These are phyloP conservation scores for Drosophila rellima DNA, from an alignment of 2,888 invertebrate genomes.

Conservation along the genomic window DNA sequence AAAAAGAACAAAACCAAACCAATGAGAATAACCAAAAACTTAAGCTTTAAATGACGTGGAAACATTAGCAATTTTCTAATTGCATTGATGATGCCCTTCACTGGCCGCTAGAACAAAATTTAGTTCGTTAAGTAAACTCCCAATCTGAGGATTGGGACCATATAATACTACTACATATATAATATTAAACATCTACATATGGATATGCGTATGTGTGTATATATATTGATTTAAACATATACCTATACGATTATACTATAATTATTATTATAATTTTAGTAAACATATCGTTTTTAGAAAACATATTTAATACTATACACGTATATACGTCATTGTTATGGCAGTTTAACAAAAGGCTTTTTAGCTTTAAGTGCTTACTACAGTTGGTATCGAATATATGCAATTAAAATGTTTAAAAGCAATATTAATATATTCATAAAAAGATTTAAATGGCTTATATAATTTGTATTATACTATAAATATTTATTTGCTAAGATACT, in stretches of 20 bases:
- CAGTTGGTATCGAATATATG: constrained; percentile 48
- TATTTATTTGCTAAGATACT: not conserved
- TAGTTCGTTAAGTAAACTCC: constrained; percentile 42
- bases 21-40: constrained; percentile 20
- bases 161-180: constrained; percentile 31
- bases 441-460: constrained; percentile 15
- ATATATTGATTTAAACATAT: constrained; percentile 26
- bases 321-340: constrained; percentile 50
- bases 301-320: constrained; percentile 33
- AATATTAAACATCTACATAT: constrained; percentile 24
- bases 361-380: constrained; percentile 47
- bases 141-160: constrained; percentile 15
- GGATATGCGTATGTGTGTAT: constrained; percentile 23
- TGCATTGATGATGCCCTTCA: constrained; percentile 80
- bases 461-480: not conserved
- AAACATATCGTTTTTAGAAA: constrained; percentile 64
- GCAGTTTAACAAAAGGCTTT: constrained; percentile 64
- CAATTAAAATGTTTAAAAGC: constrained; percentile 38
- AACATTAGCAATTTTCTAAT: constrained; percentile 44
- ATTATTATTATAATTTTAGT: constrained; percentile 58
- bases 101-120: constrained; percentile 80
- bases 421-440: constrained; percentile 37
- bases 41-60: constrained; percentile 70
- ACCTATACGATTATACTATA: constrained; percentile 10
- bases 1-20: constrained; percentile 18